Evolutionary conservation across 1,140 invertebrate species (phyloP), one percentile per base, ranked within the genome.

Genomic region (Magallana angulata): DNA sequence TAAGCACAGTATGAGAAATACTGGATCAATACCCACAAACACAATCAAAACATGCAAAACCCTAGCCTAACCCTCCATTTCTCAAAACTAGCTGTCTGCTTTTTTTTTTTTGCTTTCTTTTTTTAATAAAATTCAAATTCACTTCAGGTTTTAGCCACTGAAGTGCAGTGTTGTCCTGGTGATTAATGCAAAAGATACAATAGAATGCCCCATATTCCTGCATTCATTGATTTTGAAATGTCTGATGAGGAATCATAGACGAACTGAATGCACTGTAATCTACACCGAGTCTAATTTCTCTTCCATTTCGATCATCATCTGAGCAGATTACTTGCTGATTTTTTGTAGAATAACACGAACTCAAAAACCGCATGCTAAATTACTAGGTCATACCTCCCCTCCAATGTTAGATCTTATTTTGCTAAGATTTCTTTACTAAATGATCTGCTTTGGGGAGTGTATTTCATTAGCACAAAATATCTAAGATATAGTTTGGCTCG

Each of bases 11-110:
- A 48, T 48, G 36, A 48, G 36, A 12, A 76, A 16, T 62, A 12
- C 60, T 30, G 68, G 14, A 76, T 76, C 68, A 76, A 76, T 76
- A 76, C 36, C 24, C 11, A 12, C 68, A 30, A 76, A 76, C 68
- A n/a, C 16, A 14, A 48, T 48, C 36, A 48, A 48, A 48, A 48
- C 36, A 48, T 48, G 36, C 36, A 48, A 48, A 16, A 64, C 36
- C 36, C 36, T 5, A 64, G 12, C 16, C 1, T 16, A 3, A n/a
- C 16, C 60, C 12, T 64, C 14, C 16, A 7, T 64, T 64, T 64
- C 14, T 18, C 11, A 76, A 76, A 76, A 12, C 7, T 30, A 11
- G 7, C 24, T 30, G 7, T 76, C 36, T 48, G 36, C 36, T 48
- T 76, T 76, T 24, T 24, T 24, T 24, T 24, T 24, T 24, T 24